A percentile compares a stretch with the other conserved stretches of the same genome.
These are phyloP conservation scores for Nephrocerus scutellatus DNA, from an alignment of 2,888 invertebrate genomes.

Conservation along the genomic window DNA sequence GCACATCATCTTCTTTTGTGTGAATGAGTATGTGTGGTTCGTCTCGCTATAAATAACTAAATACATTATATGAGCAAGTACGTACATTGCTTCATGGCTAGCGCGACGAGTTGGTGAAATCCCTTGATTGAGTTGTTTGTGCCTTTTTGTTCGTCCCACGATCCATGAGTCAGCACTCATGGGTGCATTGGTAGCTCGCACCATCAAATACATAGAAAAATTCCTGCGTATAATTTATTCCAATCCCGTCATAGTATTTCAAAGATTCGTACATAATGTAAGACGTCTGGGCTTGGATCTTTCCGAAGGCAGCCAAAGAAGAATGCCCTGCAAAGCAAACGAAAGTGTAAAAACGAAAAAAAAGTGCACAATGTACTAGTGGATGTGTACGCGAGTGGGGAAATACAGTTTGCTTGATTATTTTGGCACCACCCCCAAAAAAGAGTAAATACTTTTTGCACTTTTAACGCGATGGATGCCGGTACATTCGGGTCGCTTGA, in stretches of 20 bases:
- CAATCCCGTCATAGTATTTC: constrained; percentile 35
- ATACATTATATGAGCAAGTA: too few relatives aligned
- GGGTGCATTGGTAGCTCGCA: constrained; percentile 13
- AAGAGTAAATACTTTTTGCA: constrained; percentile 18
- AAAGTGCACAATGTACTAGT: too few relatives aligned
- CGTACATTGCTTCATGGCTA: too few relatives aligned
- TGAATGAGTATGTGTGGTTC: too few relatives aligned
- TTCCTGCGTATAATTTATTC: constrained; percentile 32
- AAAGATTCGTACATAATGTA: constrained; percentile 32
- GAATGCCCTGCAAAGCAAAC: constrained; percentile 24
- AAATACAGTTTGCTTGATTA: too few relatives aligned
- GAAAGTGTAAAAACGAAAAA: too few relatives aligned
- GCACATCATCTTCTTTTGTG: constrained; percentile 4
- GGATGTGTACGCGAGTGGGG: too few relatives aligned
- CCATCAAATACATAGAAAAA: constrained; percentile 20
- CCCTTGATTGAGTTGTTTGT: constrained; percentile 21
- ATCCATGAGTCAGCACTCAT: constrained; percentile 8
- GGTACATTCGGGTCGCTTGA: constrained; percentile 10
- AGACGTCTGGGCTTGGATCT: constrained; percentile 23
- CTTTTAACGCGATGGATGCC: too few relatives aligned
- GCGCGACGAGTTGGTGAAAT: constrained; percentile 7
- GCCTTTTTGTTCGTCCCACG: constrained; percentile 15
- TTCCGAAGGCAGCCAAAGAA: constrained; percentile 28
- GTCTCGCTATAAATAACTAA: too few relatives aligned
- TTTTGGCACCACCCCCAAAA: constrained; percentile 24